Conservation (phyloP, 1,140 invertebrate species). For the Amphibalanus amphitrite region DNA sequence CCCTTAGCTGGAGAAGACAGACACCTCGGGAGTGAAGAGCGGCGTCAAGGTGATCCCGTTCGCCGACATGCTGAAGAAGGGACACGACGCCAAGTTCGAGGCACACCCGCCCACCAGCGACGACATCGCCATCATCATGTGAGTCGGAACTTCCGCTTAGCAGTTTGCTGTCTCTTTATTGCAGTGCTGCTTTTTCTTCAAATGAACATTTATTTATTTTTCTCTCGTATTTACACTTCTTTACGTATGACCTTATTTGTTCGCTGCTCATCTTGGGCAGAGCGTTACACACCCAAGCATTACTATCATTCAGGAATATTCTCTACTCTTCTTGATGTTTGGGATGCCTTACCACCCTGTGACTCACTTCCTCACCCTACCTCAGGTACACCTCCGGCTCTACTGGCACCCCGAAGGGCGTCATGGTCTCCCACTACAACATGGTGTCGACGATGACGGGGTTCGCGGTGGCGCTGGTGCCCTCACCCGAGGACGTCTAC, state of each 20-base stretch:
- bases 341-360: background rate
- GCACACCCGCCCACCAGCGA: slow-evolving; percentile 37
- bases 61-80: slow-evolving; percentile 34
- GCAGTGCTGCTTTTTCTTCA: too few relatives aligned
- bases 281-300: too few relatives aligned
- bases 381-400: slow-evolving; percentile 70
- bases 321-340: too few relatives aligned
- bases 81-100: slow-evolving; percentile 26
- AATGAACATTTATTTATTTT: too few relatives aligned
- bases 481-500: slow-evolving; percentile 56
- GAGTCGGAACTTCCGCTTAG: too few relatives aligned
- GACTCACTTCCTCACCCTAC: background rate
- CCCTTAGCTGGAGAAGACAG: slow-evolving; percentile 14
- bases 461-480: slow-evolving; percentile 59
- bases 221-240: too few relatives aligned
- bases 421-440: slow-evolving; percentile 63
- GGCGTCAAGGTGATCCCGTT: slow-evolving; percentile 46
- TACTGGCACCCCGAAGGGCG: slow-evolving; percentile 47
- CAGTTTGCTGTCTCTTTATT: background rate
- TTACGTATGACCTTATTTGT: too few relatives aligned
- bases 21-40: slow-evolving; percentile 30
- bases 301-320: too few relatives aligned
- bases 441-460: slow-evolving; percentile 72
- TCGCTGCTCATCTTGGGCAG: too few relatives aligned
- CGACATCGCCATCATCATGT: slow-evolving; percentile 83